These are phyloP conservation scores for Eledona agricola DNA, from an alignment of 2,888 invertebrate species.

Conservation along the genomic window DNA sequence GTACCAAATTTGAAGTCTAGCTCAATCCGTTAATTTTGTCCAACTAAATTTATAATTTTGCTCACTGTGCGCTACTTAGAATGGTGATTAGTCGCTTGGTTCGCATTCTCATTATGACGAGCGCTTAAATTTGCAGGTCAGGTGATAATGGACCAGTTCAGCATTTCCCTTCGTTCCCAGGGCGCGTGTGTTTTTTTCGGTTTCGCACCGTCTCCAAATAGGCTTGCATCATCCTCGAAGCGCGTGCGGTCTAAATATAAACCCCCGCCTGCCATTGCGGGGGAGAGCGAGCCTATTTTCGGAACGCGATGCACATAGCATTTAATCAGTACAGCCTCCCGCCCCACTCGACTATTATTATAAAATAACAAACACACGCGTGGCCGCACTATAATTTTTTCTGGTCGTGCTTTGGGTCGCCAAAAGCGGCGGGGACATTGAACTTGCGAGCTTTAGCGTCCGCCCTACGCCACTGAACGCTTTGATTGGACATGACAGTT, in stretches of 20 bases:
- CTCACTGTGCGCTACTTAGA: too few species aligned
- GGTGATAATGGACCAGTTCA: too few species aligned
- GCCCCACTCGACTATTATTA: conserved; percentile 15
- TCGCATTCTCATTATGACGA: too few species aligned
- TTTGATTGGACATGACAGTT: conserved; percentile 39
- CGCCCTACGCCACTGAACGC: conserved; percentile 29
- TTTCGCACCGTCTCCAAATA: conserved; percentile 42
- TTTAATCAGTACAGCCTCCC: conserved; percentile 1
- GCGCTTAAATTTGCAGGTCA: too few species aligned
- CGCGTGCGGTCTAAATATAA: conserved; percentile 45
- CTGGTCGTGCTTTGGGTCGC: conserved; percentile 1
- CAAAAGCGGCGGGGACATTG: conserved; percentile 27
- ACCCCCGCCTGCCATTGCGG: conserved; percentile 36
- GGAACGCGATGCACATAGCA: conserved; percentile 16
- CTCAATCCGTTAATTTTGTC: too few species aligned
- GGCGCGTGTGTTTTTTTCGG: conserved; percentile 18
- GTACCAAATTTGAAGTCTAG: too few species aligned
- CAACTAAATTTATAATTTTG: too few species aligned
- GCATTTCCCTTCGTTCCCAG: too few species aligned
- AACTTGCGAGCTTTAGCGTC: conserved; percentile 28
- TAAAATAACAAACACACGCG: conserved; percentile 4
- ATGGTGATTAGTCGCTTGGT: too few species aligned
- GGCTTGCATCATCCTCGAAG: conserved; percentile 38
- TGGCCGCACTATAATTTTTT: background rate
- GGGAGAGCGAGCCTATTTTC: conserved; percentile 38